A percentile compares a stretch with the other conserved stretches of the same genome.
phyloP scores from a whole-genome alignment of 1,140 invertebrate genomes.

The Harpegnathos saltator region DNA sequence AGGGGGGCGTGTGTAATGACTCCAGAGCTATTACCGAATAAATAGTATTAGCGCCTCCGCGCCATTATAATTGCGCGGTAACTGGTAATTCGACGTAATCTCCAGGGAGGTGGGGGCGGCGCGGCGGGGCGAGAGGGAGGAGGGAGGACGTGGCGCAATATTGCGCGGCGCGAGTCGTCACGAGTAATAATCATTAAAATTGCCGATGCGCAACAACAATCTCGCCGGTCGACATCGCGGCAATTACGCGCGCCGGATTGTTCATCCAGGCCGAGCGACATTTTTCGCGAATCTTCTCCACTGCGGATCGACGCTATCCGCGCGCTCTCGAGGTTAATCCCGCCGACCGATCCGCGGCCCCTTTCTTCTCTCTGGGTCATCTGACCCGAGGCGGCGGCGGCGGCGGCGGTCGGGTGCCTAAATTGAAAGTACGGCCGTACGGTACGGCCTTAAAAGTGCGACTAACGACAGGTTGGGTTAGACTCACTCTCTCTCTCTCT shows the following conservation, averaged over 20 bases:
- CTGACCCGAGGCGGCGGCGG: slow-evolving; percentile 11
- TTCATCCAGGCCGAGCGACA: not conserved
- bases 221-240: slow-evolving; percentile 48
- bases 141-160: slow-evolving; percentile 2
- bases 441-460: slow-evolving; percentile 34
- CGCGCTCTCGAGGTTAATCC: not conserved
- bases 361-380: slow-evolving; percentile 54
- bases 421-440: slow-evolving; percentile 57
- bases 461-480: slow-evolving; percentile 55
- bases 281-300: no score
- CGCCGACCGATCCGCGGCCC: not conserved
- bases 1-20: slow-evolving; percentile 49
- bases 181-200: slow-evolving; percentile 65
- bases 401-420: slow-evolving; percentile 8
- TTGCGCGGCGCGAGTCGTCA: slow-evolving; percentile 21
- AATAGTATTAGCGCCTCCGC: slow-evolving; percentile 43
- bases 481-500: no score
- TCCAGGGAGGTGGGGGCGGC: no score
- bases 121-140: no score
- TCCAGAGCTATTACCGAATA: slow-evolving; percentile 44
- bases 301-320: no score
- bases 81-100: slow-evolving; percentile 57
- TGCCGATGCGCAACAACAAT: slow-evolving; percentile 47
- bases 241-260: slow-evolving; percentile 26
- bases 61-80: slow-evolving; percentile 38